These are phyloP conservation scores for Synergus laeviventris DNA, from an alignment of 2,888 invertebrate genomes.

Conservation along the genomic window DNA sequence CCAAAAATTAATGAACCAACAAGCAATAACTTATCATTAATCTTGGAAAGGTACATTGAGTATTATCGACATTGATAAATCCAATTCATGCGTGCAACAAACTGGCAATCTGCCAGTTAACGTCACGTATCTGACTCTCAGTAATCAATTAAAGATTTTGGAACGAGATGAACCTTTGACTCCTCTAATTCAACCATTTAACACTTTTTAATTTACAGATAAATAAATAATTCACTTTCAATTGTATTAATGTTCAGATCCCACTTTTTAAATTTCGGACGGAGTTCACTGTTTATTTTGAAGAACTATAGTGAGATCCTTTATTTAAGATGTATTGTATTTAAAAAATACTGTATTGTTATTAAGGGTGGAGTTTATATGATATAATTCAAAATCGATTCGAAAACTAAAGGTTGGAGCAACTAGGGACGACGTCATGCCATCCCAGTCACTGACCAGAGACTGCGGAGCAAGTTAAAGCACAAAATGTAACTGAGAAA, in stretches of 20 bases:
- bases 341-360: background rate
- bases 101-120: constrained; percentile 5
- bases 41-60: background rate
- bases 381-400: constrained; percentile 3
- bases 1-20: background rate
- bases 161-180: background rate
- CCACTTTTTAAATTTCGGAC: constrained; percentile 2
- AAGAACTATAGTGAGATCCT: background rate
- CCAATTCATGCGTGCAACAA: constrained; percentile 13
- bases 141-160: constrained; percentile 30
- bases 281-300: background rate
- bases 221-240: too few species aligned
- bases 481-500: constrained; percentile 63
- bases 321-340: background rate
- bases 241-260: too few species aligned
- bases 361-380: background rate
- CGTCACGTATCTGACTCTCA: background rate
- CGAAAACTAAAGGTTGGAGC: background rate
- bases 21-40: constrained; percentile 9
- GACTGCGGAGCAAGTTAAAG: constrained; percentile 58
- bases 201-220: constrained; percentile 12
- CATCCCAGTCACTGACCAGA: constrained; percentile 56
- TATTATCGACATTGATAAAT: constrained; percentile 11
- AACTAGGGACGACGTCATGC: constrained; percentile 42
- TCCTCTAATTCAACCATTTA: constrained; percentile 9